Evolutionary conservation across 2,113 vertebrate genomes (phyloP).

Genomic region (Macroglossus sobrinus): DNA sequence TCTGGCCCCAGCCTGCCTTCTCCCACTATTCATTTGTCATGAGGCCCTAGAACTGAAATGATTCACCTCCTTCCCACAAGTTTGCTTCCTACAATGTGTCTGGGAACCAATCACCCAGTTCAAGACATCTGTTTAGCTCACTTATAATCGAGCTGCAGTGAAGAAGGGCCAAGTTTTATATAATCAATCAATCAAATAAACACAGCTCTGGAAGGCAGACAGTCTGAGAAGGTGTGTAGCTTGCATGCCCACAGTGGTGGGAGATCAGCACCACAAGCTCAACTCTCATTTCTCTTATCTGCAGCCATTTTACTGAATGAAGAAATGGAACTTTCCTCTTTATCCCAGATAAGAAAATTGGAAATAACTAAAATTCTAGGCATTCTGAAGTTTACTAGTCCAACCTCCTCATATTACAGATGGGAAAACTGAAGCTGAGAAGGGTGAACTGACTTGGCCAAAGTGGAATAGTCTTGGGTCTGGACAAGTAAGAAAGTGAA

Average conservation of each 20-base stretch:
- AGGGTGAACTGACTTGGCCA: background rate
- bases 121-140: conserved; percentile 78
- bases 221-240: background rate
- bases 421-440: background rate
- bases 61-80: conserved; percentile 53
- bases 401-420: background rate
- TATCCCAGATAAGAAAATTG: conserved; percentile 43
- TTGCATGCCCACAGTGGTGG: background rate
- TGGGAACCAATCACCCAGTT: conserved; percentile 71
- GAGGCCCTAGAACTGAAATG: conserved; percentile 66
- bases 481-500: background rate
- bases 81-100: conserved; percentile 40
- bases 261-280: background rate
- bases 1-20: background rate
- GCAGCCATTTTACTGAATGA: conserved; percentile 23
- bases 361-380: background rate
- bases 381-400: background rate
- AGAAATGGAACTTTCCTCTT: background rate
- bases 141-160: conserved; percentile 73
- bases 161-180: conserved; percentile 73
- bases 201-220: conserved; percentile 57
- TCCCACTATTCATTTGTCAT: conserved; percentile 64
- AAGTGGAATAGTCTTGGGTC: background rate
- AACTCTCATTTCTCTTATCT: conserved; percentile 51
- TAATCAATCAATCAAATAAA: conserved; percentile 78